Evolutionary conservation across 2,113 vertebrate species (phyloP).

Genomic region (Ondatra zibethicus): DNA sequence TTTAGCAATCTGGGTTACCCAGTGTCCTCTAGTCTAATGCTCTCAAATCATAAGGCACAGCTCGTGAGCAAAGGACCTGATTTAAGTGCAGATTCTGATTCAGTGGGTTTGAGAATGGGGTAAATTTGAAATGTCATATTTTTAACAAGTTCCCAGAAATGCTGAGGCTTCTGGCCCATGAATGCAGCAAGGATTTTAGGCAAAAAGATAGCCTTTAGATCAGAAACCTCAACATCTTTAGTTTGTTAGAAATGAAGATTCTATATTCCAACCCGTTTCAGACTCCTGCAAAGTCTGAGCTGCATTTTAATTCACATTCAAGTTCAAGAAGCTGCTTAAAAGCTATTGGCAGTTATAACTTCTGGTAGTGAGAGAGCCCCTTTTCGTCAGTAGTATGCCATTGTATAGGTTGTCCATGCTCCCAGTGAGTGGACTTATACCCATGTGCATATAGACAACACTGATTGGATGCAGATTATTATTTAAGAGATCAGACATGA

Average conservation of each 20-base stretch:
- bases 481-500: neutral
- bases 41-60: neutral
- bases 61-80: neutral
- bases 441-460: neutral
- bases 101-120: neutral
- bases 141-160: neutral
- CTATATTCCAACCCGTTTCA: neutral
- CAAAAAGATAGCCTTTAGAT: neutral
- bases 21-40: neutral
- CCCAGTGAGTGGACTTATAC: neutral
- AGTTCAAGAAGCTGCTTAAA: neutral
- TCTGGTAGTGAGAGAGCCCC: neutral
- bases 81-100: conserved; percentile 20
- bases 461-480: neutral
- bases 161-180: neutral
- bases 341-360: neutral
- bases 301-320: neutral
- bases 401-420: neutral
- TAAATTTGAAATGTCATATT: neutral
- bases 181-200: conserved; percentile 27
- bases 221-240: neutral
- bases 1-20: neutral
- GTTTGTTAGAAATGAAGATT: conserved; percentile 25
- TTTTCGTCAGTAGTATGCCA: neutral
- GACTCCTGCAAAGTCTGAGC: neutral